Evolutionary conservation across 2,113 vertebrate species (phyloP), one percentile per base, ranked within the genome.

Genomic region (Elephantulus edwardii): DNA sequence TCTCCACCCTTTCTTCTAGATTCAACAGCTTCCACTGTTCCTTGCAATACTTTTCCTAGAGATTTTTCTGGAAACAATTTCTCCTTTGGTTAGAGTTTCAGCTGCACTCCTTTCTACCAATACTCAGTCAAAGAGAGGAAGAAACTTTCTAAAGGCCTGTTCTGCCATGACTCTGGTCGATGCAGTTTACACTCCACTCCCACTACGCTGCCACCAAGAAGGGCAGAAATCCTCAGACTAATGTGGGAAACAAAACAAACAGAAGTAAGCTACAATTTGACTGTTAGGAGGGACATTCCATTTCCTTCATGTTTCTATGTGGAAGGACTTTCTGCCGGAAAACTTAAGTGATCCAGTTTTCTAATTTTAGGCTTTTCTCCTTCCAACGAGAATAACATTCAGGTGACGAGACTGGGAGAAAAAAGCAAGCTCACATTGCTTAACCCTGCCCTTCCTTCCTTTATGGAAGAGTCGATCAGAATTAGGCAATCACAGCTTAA

Each of bases 251-350:
- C 13, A 11, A n/a, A 26, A 87, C 24, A 74, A 70, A 83, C 0
- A 72, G 24, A 78, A 91, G 54, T 46, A 40, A 77, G 13, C 33
- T 38, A 76, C 44, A 44, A 80, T 50, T 74, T 52, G 66, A 62
- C 54, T 77, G 89, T 89, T 16, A 77, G 54, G 30, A 68, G n/a
- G n/a, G 19, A 68, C 8, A 30, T 82, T 40, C 75, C 13, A 64
- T 58, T 94, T 92, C 75, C n/a, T 88, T 82, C 40, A 44, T 4
- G 35, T 44, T 82, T 89, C 70, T 28, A 62, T 20, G 40, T 50
- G 5, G 30, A 48, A 16, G 17, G 17, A 26, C 48, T 60, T 87
- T 78, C 54, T 60, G 28, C 20, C 62, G 60, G 66, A 60, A 80
- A 68, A 80, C 19, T 26, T 71, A 20, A 38, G n/a, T n/a, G n/a